phyloP scores from a whole-genome alignment of 2,888 invertebrate species.

The Molorchus minor region DNA sequence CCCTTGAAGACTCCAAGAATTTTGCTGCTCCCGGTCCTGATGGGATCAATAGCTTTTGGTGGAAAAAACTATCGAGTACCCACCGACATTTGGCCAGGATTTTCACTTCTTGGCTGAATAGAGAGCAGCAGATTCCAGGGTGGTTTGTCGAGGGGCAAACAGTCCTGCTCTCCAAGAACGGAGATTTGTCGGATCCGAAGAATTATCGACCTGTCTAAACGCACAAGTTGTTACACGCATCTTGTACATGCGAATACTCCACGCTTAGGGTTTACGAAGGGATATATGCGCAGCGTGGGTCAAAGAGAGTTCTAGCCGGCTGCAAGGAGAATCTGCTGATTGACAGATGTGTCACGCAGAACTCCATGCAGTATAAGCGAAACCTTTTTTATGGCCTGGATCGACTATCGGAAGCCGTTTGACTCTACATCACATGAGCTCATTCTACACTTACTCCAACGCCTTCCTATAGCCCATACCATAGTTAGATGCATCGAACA shows the following conservation, averaged over 20 bases:
- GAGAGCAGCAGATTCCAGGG: not conserved
- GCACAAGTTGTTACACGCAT: not conserved
- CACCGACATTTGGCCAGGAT: too few relatives aligned
- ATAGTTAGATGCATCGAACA: conserved; percentile 9
- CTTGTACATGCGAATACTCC: not conserved
- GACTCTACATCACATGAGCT: conserved; percentile 5
- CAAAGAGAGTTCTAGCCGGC: not conserved
- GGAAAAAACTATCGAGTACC: too few relatives aligned
- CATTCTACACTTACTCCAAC: not conserved
- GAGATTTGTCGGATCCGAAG: not conserved
- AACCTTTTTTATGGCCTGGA: not conserved
- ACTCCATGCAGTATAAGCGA: too few relatives aligned
- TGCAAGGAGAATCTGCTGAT: conserved; percentile 10
- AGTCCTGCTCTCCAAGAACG: not conserved
- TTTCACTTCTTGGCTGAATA: not conserved
- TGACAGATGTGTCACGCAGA: too few relatives aligned
- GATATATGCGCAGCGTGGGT: not conserved
- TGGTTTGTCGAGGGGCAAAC: not conserved
- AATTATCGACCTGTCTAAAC: conserved; percentile 2
- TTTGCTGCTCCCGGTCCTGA: too few relatives aligned
- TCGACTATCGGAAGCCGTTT: conserved; percentile 9
- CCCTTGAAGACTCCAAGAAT: not conserved
- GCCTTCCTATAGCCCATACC: not conserved
- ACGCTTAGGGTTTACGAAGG: not conserved
- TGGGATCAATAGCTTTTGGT: too few relatives aligned